Evolutionary conservation across 1,140 invertebrate species (phyloP).

Genomic region (Hyposmocoma kahamanoa): DNA sequence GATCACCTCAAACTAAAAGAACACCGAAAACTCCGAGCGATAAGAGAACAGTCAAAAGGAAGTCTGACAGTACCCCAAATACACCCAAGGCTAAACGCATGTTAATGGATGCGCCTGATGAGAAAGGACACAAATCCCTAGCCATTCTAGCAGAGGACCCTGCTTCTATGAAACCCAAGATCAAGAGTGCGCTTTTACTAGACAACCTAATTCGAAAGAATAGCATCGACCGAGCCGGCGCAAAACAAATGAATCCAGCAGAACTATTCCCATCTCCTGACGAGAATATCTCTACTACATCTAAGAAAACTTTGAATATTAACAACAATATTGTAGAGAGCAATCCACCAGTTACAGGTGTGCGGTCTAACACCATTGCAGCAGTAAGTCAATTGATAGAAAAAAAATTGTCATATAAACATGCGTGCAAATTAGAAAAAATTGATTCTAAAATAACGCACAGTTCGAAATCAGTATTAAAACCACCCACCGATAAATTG

Average conservation of each 20-base stretch:
- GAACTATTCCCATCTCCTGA: constrained; percentile 54
- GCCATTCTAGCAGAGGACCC: constrained; percentile 36
- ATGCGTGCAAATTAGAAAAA: constrained; percentile 55
- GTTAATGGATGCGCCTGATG: constrained; percentile 4
- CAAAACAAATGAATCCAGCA: constrained; percentile 52
- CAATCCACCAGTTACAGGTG: constrained; percentile 35
- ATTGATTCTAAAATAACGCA: constrained; percentile 57
- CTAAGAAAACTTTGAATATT: constrained; percentile 61
- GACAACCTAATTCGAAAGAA: constrained; percentile 74
- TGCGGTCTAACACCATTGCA: constrained; percentile 60
- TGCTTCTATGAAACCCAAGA: constrained; percentile 52
- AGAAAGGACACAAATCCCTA: background rate
- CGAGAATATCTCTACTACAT: constrained; percentile 40
- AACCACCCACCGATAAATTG: constrained; percentile 39
- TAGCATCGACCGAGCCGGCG: constrained; percentile 68
- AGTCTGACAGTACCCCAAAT: constrained; percentile 30
- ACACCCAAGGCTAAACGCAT: constrained; percentile 44
- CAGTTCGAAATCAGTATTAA: constrained; percentile 59
- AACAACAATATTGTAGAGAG: constrained; percentile 75
- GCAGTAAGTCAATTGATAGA: constrained; percentile 51
- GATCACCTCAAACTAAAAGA: constrained; percentile 37
- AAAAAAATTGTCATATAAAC: constrained; percentile 56
- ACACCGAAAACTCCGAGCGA: constrained; percentile 37
- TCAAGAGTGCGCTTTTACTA: constrained; percentile 67
- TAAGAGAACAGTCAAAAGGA: constrained; percentile 53